phyloP scores from a whole-genome alignment of 2,888 invertebrate species.

The Cremastobaeus sp. region DNA sequence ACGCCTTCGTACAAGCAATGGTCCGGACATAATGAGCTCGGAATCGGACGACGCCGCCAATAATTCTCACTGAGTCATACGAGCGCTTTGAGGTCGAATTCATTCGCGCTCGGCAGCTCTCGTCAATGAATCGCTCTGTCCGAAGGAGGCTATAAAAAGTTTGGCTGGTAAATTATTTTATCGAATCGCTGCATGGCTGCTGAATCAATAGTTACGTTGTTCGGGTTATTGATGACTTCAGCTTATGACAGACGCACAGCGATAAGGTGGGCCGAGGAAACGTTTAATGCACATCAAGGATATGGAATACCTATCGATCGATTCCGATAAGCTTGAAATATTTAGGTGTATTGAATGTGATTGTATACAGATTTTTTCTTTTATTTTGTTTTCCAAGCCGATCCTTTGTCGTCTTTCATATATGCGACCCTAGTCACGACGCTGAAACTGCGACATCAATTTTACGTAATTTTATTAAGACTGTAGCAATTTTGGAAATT shows the following conservation, averaged over 20 bases:
- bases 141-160: conserved; percentile 30
- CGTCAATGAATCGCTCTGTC: conserved; percentile 43
- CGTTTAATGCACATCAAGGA: conserved; percentile 9
- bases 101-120: conserved; percentile 52
- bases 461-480: too few relatives aligned
- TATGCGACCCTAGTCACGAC: too few relatives aligned
- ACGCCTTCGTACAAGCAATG: conserved; percentile 52
- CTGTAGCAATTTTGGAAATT: too few relatives aligned
- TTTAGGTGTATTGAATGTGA: too few relatives aligned
- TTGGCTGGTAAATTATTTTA: conserved; percentile 33
- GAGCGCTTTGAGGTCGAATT: conserved; percentile 53
- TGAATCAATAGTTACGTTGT: conserved; percentile 48
- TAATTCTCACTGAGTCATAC: conserved; percentile 54
- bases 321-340: too few relatives aligned
- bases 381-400: conserved; percentile 3
- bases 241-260: conserved; percentile 12
- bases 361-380: background rate
- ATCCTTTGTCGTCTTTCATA: too few relatives aligned
- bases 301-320: too few relatives aligned
- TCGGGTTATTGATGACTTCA: conserved; percentile 27
- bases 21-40: conserved; percentile 52
- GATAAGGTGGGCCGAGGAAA: conserved; percentile 9
- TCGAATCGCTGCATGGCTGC: conserved; percentile 34
- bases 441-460: too few relatives aligned
- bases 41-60: conserved; percentile 52